Evolutionary conservation across 2,113 vertebrate genomes (phyloP).

Genomic region (Paralichthys olivaceus): DNA sequence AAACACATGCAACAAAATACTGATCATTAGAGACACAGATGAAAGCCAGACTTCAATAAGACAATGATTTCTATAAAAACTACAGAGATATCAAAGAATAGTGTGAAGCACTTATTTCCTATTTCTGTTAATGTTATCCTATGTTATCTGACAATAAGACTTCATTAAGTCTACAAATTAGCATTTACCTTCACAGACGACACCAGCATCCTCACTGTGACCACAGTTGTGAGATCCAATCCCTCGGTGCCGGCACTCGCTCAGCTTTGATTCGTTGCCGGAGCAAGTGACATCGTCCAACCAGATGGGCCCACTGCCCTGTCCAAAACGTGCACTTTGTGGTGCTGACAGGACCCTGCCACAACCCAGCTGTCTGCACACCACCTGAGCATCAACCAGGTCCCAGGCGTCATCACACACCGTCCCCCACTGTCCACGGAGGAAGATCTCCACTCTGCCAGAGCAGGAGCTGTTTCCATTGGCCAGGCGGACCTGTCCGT

Average conservation of each 20-base stretch:
- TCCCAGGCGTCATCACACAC: slow-evolving; percentile 64
- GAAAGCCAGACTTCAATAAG: background rate
- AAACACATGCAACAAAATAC: background rate
- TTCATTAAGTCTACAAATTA: no score
- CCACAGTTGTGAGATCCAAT: slow-evolving; percentile 55
- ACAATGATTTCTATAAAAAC: background rate
- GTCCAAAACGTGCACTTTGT: slow-evolving; percentile 15
- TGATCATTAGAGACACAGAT: background rate
- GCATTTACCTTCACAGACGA: slow-evolving; percentile 55
- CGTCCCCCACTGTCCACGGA: slow-evolving; percentile 62
- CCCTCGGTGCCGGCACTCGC: slow-evolving; percentile 39
- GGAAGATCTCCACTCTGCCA: slow-evolving; percentile 70
- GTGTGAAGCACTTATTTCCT: no score
- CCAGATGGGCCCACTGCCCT: slow-evolving; percentile 63
- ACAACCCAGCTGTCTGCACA: slow-evolving; percentile 72
- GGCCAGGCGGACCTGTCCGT: slow-evolving; percentile 66
- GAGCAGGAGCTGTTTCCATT: slow-evolving; percentile 55
- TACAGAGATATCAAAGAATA: no score
- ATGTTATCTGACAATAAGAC: no score
- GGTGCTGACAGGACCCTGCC: slow-evolving; percentile 45
- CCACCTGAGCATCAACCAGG: slow-evolving; percentile 56
- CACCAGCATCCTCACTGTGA: slow-evolving; percentile 58
- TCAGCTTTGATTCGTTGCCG: slow-evolving; percentile 38
- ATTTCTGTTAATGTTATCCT: no score
- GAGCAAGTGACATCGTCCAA: slow-evolving; percentile 43